Evolutionary conservation across 2,888 invertebrate species (phyloP).

Genomic region (Anthoptus insignis): DNA sequence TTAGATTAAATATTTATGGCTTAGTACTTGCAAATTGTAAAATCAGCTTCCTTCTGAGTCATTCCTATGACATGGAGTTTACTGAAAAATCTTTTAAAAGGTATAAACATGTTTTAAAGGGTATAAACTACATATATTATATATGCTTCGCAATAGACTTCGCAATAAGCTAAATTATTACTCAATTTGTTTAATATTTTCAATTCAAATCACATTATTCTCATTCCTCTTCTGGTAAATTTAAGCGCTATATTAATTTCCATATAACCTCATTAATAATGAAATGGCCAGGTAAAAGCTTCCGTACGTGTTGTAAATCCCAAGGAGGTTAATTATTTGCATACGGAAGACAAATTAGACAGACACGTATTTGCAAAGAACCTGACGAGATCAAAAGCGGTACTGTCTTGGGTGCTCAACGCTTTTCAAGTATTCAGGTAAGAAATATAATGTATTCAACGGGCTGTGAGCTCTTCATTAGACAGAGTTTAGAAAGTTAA

Average conservation of each 20-base stretch:
- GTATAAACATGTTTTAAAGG: too few species aligned
- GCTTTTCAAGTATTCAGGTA: conserved; percentile 95
- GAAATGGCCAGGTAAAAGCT: conserved; percentile 83
- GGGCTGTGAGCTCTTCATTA: not conserved
- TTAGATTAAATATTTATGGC: too few species aligned
- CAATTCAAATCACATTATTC: not conserved
- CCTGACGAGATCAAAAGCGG: conserved; percentile 94
- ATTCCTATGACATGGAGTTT: too few species aligned
- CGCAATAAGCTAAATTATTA: too few species aligned
- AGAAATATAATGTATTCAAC: conserved; percentile 58
- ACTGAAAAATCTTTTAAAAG: too few species aligned
- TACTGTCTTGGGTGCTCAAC: conserved; percentile 93
- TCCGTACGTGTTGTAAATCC: conserved; percentile 96
- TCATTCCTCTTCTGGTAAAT: not conserved
- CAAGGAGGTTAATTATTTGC: conserved; percentile 96
- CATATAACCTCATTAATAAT: not conserved
- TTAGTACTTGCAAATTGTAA: too few species aligned
- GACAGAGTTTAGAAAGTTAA: not conserved
- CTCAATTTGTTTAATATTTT: too few species aligned
- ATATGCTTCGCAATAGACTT: too few species aligned
- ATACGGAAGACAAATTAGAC: conserved; percentile 96
- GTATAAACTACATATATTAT: too few species aligned
- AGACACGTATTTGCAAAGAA: conserved; percentile 96
- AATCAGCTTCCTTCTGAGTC: too few species aligned
- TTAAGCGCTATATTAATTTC: conserved; percentile 6